phyloP scores from a whole-genome alignment of 2,113 vertebrate genomes.

The Gymnorhina tibicen region DNA sequence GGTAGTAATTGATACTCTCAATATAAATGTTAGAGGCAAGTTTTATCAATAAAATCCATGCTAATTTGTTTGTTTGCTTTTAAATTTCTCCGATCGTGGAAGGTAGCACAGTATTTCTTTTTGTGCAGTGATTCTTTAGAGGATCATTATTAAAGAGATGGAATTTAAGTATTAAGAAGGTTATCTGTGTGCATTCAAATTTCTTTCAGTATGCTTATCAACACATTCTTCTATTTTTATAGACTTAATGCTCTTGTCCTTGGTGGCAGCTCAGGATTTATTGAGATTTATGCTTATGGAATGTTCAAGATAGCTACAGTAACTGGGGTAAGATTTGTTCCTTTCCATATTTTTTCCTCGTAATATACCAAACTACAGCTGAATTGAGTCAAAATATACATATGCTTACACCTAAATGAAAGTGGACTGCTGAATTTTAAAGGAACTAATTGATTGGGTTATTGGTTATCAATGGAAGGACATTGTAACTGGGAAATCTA shows the following conservation, averaged over 20 bases:
- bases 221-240: not conserved
- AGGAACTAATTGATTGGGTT: not conserved
- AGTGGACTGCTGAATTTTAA: not conserved
- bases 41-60: not conserved
- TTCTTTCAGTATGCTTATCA: not conserved
- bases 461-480: not conserved
- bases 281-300: constrained; percentile 96
- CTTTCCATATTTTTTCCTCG: not conserved
- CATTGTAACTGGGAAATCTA: not conserved
- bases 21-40: not conserved
- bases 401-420: not conserved
- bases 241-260: constrained; percentile 95
- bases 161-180: not conserved
- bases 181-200: not conserved
- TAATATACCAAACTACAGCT: not conserved
- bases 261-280: constrained; percentile 85
- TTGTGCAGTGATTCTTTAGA: not conserved
- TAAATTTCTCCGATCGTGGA: not conserved
- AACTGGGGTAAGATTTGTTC: constrained; percentile 71
- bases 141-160: not conserved
- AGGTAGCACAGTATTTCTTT: not conserved
- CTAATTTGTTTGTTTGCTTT: not conserved
- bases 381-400: not conserved
- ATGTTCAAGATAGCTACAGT: constrained; percentile 98
- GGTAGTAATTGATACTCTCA: not conserved